Conservation (phyloP, 2,113 vertebrate genomes). For the Gnathonemus echidnorhynchus region DNA sequence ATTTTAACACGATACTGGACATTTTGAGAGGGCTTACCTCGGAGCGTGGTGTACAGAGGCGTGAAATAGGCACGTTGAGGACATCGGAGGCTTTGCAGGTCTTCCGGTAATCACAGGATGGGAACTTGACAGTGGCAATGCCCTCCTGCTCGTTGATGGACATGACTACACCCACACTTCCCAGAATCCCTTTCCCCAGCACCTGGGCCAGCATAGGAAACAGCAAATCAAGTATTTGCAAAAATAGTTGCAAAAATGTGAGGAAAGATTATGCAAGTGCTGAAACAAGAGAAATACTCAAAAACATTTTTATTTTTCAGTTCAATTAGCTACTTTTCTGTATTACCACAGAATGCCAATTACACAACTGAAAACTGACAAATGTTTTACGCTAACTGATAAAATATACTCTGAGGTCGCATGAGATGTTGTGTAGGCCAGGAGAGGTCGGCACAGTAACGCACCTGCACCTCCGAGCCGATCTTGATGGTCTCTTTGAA, state of each 20-base stretch:
- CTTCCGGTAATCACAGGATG: slow-evolving; percentile 81
- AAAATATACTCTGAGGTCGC: neutral
- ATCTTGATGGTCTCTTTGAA: slow-evolving; percentile 99
- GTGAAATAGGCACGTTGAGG: slow-evolving; percentile 88
- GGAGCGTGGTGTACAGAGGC: slow-evolving; percentile 89
- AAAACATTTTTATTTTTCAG: neutral
- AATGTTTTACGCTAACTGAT: neutral
- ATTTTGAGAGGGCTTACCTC: slow-evolving; percentile 65
- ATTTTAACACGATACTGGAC: neutral
- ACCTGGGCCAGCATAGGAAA: slow-evolving; percentile 60
- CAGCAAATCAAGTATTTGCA: neutral
- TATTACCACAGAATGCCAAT: neutral
- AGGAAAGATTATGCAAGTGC: neutral
- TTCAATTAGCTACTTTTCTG: neutral
- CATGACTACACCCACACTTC: slow-evolving; percentile 86
- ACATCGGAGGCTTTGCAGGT: slow-evolving; percentile 88
- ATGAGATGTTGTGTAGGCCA: neutral
- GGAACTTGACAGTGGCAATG: slow-evolving; percentile 92
- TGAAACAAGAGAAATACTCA: neutral
- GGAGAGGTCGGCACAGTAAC: neutral
- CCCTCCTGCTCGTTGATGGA: slow-evolving; percentile 98
- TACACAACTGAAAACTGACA: neutral
- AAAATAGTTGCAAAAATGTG: slow-evolving; percentile 1
- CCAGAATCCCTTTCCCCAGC: slow-evolving; percentile 86
- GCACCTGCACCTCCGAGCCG: slow-evolving; percentile 96